Conservation (phyloP, 1,140 invertebrate species). For the Heliconius melpomene region DNA sequence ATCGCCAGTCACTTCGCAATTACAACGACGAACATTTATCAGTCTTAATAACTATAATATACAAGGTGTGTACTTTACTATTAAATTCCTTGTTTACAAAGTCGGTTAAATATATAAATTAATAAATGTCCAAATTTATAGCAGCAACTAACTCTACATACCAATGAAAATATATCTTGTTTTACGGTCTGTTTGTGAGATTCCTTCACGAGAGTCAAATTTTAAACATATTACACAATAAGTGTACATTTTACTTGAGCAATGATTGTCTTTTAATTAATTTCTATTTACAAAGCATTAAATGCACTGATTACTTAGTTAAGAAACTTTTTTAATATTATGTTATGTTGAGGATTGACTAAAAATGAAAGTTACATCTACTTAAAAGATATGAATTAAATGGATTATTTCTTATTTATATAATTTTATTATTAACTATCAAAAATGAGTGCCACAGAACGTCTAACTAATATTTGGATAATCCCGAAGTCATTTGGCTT, state of each 20-base stretch:
- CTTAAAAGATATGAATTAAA: background rate
- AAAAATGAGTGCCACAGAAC: background rate
- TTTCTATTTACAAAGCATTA: slow-evolving; percentile 30
- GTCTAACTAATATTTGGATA: background rate
- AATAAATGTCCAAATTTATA: background rate
- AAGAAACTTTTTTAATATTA: slow-evolving; percentile 6
- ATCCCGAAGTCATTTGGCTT: too few relatives aligned
- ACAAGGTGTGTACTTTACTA: background rate
- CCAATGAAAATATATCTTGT: background rate
- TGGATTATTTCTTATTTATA: background rate
- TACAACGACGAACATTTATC: background rate
- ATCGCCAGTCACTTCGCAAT: background rate
- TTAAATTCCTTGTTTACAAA: background rate
- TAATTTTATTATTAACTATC: background rate
- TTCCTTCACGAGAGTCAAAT: slow-evolving; percentile 22
- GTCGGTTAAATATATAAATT: background rate
- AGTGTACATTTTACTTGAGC: slow-evolving; percentile 20
- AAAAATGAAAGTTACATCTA: background rate
- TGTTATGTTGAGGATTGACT: background rate
- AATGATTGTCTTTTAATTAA: slow-evolving; percentile 33
- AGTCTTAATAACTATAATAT: background rate
- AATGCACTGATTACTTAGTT: slow-evolving; percentile 15
- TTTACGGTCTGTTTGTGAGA: slow-evolving; percentile 41
- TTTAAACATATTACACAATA: slow-evolving; percentile 24
- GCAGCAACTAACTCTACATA: background rate